Conservation (phyloP, 2,113 vertebrate genomes). For the Brienomyrus longianalis region DNA sequence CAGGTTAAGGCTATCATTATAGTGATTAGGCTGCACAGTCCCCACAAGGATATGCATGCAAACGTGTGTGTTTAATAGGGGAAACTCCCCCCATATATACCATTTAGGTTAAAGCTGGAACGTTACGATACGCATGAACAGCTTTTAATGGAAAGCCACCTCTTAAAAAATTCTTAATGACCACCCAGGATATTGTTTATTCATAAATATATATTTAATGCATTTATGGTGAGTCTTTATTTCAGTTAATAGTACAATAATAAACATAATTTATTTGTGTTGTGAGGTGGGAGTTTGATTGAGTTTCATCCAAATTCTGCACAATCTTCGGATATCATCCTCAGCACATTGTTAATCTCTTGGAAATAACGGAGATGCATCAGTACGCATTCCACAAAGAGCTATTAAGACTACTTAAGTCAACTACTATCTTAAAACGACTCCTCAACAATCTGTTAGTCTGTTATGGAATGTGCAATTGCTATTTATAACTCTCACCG, state of each 20-base stretch:
- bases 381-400: background rate
- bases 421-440: background rate
- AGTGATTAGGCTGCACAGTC: background rate
- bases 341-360: background rate
- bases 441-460: background rate
- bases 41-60: background rate
- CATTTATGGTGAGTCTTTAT: background rate
- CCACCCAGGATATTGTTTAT: background rate
- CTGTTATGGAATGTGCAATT: background rate
- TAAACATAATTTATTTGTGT: background rate
- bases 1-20: background rate
- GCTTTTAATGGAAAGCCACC: background rate
- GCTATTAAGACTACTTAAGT: conserved; percentile 2
- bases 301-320: background rate
- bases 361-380: background rate
- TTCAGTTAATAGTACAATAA: background rate
- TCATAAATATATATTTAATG: background rate
- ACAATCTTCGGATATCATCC: background rate
- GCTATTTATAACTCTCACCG: conserved; percentile 4
- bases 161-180: background rate
- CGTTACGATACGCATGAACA: background rate
- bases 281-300: background rate
- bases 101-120: background rate
- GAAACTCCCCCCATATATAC: background rate
- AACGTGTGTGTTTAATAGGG: background rate